Evolutionary conservation across 2,888 invertebrate species (phyloP).

Genomic region (Anodontia alba): DNA sequence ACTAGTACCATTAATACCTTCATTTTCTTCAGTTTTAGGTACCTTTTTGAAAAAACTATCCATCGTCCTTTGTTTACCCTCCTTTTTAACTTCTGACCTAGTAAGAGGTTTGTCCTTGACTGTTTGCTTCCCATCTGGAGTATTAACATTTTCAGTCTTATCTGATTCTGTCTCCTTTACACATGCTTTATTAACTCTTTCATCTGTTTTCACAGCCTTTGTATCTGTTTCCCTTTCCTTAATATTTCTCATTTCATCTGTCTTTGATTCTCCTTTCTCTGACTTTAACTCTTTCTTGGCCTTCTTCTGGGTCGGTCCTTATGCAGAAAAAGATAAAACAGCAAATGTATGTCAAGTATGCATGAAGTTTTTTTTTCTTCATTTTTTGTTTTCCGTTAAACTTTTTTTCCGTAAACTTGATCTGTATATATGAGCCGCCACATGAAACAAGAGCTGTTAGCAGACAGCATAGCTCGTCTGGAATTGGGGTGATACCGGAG

Average conservation of each 20-base stretch:
- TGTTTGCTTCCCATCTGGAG: background rate
- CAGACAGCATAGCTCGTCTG: too few relatives aligned
- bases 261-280: background rate
- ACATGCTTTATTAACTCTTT: background rate
- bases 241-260: slow-evolving; percentile 19
- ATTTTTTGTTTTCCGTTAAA: too few relatives aligned
- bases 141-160: background rate
- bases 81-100: slow-evolving; percentile 3
- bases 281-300: background rate
- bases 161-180: background rate
- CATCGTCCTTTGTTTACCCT: background rate
- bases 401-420: too few relatives aligned
- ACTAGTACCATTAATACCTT: background rate
- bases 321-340: background rate
- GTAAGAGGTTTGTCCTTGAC: background rate
- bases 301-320: background rate
- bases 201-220: background rate
- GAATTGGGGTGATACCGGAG: too few relatives aligned
- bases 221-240: background rate
- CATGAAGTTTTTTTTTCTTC: too few relatives aligned
- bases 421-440: too few relatives aligned
- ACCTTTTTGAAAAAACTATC: background rate
- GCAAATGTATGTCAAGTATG: too few relatives aligned
- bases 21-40: background rate
- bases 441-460: too few relatives aligned